These are phyloP conservation scores for Xiphydria camelus DNA, from an alignment of 2,888 invertebrate genomes.

Conservation along the genomic window DNA sequence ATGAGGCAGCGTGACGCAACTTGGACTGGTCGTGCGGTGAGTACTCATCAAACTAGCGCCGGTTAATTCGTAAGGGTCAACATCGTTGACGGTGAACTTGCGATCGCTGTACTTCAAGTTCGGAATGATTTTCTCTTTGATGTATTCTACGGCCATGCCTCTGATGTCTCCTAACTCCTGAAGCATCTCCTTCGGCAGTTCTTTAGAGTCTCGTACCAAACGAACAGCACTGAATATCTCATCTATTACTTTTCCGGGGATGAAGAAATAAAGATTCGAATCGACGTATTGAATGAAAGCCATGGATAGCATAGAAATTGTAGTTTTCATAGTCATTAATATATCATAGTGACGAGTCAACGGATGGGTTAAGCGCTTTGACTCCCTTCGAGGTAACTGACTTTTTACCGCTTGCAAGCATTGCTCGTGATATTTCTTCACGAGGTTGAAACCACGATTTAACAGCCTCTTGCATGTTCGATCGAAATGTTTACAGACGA, in stretches of 20 bases:
- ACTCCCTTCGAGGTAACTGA: conserved; percentile 83
- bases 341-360: conserved; percentile 89
- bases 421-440: conserved; percentile 75
- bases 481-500: conserved; percentile 79
- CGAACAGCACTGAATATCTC: conserved; percentile 78
- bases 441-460: conserved; percentile 80
- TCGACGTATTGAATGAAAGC: conserved; percentile 90
- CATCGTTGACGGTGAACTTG: conserved; percentile 43
- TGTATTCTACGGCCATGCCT: conserved; percentile 95
- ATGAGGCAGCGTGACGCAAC: conserved; percentile 25
- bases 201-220: conserved; percentile 68
- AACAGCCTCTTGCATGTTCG: conserved; percentile 74
- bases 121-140: conserved; percentile 85
- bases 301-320: conserved; percentile 91
- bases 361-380: conserved; percentile 83
- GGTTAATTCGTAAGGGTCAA: conserved; percentile 21
- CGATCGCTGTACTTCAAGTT: conserved; percentile 55
- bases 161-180: conserved; percentile 90
- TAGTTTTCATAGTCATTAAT: conserved; percentile 85
- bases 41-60: conserved; percentile 46
- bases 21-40: conserved; percentile 35
- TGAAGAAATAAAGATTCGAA: conserved; percentile 82
- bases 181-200: conserved; percentile 76
- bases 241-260: conserved; percentile 92
- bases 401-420: conserved; percentile 80